Base-by-base conservation (phyloP, 2,888 invertebrate species). In the Sturmia bella region DNA sequence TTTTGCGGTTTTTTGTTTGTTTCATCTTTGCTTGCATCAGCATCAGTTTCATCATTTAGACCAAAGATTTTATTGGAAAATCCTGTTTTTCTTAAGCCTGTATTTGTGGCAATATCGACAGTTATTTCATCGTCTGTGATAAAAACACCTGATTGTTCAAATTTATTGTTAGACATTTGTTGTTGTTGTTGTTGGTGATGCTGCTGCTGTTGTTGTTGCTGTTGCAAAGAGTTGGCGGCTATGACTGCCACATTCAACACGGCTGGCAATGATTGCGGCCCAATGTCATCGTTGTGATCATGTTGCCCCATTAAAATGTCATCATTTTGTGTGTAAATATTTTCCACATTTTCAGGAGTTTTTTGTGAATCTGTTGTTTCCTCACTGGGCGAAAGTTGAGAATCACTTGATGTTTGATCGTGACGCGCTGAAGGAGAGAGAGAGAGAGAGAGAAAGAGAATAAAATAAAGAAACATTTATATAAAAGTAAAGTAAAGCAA, bases 51-150 rank as follows among this genome's bases (percentile, higher is more conserved):
- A 50, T 56, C 75, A 50, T 72, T 73, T 11, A 63, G 61, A 48
- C 92, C 91, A 91, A 93, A 93, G 88, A 94, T 92, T 85, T 93
- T 92, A 89, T 93, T 92, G 15, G 93, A 92, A 91, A 93, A 93
- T 89, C 94, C 94, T 0, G 95, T 95, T 90, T 94, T 95, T 19
- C 95, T 92, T 2, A 95, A 91, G 4, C 95, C 95, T 1, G 94
- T 94, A 86, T 93, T 93, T 85, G 94, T 93, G 86, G 95, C 93
- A 69, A 94, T 94, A 89, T 94, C 93, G 83, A 93, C 93, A 78
- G 92, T 93, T 15, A 91, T 91, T 70, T 89, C 90, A 59, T 91
- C 90, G 45, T 91, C 91, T 12, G 89, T 89, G 6, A 91, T 90
- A 61, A 88, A 91, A 1, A 91, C 86, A 2, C 91, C 91, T 2